Evolutionary conservation across 2,888 invertebrate species (phyloP).

Genomic region (Drosophila limbata): DNA sequence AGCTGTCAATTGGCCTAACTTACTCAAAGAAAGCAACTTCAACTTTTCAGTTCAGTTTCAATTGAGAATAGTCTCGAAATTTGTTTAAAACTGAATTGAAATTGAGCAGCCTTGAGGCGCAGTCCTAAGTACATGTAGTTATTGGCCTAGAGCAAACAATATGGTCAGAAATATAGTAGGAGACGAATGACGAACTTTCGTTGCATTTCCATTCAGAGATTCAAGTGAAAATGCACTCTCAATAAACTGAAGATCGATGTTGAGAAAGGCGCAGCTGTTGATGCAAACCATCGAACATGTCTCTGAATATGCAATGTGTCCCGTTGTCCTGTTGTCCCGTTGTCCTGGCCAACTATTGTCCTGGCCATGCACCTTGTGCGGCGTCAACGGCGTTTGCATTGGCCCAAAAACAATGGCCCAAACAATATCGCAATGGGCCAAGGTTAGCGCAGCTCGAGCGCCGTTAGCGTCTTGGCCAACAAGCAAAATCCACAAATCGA

Average conservation of each 20-base stretch:
- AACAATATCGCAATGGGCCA: slow-evolving; percentile 39
- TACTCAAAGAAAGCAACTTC: not conserved
- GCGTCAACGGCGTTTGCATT: slow-evolving; percentile 60
- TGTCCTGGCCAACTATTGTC: slow-evolving; percentile 30
- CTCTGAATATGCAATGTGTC: no score
- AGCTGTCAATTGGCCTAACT: not conserved
- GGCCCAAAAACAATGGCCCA: slow-evolving; percentile 51
- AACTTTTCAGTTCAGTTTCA: not conserved
- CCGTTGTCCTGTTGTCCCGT: not conserved
- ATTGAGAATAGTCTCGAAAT: not conserved
- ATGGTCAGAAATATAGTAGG: not conserved
- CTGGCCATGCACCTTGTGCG: slow-evolving; percentile 36
- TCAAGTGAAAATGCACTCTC: slow-evolving; percentile 42
- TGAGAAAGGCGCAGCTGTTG: slow-evolving; percentile 40
- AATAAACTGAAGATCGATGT: slow-evolving; percentile 34
- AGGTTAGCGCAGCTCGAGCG: slow-evolving; percentile 48
- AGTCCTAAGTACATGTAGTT: slow-evolving; percentile 37
- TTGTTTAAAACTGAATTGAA: not conserved
- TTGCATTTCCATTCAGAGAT: slow-evolving; percentile 54
- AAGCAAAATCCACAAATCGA: not conserved
- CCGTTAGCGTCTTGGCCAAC: slow-evolving; percentile 13
- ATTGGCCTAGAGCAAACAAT: slow-evolving; percentile 24
- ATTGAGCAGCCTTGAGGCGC: slow-evolving; percentile 25
- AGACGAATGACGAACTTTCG: slow-evolving; percentile 1
- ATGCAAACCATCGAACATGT: not conserved